Conservation (phyloP, 2,797 vertebrate genomes). For the Eospalax fontanierii region DNA sequence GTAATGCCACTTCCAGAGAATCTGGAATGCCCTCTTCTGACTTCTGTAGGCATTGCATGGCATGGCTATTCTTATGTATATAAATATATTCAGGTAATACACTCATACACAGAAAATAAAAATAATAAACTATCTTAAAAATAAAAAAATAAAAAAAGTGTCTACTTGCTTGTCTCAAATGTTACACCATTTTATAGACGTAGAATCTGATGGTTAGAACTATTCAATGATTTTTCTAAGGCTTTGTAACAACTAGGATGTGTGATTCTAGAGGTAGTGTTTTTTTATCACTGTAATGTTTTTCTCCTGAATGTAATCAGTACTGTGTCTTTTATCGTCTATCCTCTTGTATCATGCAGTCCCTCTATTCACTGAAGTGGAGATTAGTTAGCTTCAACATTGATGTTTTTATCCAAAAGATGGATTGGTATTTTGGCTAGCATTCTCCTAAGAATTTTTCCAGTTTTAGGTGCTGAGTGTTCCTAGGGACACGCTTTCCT, state of each 20-base stretch:
- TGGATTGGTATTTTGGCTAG: background rate
- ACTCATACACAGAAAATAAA: too few species aligned
- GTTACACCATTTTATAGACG: background rate
- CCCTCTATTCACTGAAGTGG: background rate
- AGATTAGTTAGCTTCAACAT: background rate
- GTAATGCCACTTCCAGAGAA: too few species aligned
- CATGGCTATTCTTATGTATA: too few species aligned
- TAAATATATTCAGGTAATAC: too few species aligned
- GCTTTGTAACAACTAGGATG: background rate
- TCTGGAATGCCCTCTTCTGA: too few species aligned
- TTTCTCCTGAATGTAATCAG: background rate
- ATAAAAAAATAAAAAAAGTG: too few species aligned
- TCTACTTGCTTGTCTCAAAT: background rate
- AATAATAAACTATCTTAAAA: too few species aligned
- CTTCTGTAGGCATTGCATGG: too few species aligned
- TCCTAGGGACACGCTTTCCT: background rate
- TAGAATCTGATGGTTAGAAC: background rate
- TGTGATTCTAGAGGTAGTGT: background rate
- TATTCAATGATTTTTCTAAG: constrained; percentile 15
- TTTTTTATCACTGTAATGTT: background rate
- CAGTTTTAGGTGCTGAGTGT: background rate
- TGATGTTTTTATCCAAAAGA: background rate
- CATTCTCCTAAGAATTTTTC: background rate
- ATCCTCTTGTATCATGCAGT: background rate
- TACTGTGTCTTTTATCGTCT: background rate